phyloP scores from a whole-genome alignment of 2,113 vertebrate genomes.

The Thymallus thymallus region DNA sequence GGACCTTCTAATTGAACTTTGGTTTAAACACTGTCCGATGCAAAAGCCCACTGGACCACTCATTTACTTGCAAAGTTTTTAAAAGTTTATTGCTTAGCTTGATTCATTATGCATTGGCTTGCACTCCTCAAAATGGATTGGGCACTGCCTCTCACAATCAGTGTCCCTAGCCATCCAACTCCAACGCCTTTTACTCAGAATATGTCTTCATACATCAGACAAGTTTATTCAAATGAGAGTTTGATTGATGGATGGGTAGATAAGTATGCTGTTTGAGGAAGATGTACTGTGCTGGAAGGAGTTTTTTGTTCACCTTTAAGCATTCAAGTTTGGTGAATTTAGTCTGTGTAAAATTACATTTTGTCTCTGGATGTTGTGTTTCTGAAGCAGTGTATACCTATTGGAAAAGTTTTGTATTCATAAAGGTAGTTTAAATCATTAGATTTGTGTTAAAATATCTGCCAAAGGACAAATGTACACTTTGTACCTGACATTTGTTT shows the following conservation, averaged over 20 bases:
- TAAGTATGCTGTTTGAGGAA: constrained; percentile 10
- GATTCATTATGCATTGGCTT: constrained; percentile 10
- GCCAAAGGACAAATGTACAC: no score
- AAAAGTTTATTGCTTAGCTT: constrained; percentile 25
- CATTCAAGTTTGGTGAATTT: neutral
- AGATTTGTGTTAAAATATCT: no score
- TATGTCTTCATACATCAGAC: constrained; percentile 5
- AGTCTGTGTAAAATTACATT: neutral
- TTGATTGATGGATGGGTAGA: constrained; percentile 13
- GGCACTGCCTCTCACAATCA: neutral
- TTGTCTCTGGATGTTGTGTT: neutral
- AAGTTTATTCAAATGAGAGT: constrained; percentile 21
- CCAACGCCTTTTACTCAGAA: neutral
- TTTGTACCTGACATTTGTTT: no score
- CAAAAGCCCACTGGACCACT: constrained; percentile 1
- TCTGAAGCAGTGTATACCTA: no score
- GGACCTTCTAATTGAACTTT: neutral
- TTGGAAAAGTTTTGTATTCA: no score
- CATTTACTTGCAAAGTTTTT: constrained; percentile 2
- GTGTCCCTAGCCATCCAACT: neutral
- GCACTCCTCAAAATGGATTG: constrained; percentile 19
- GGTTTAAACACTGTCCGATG: neutral
- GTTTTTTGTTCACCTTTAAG: constrained; percentile 14
- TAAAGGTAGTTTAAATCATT: no score
- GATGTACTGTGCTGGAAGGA: constrained; percentile 7